A percentile compares a stretch with the other conserved stretches of the same genome.
phyloP scores from a whole-genome alignment of 2,797 vertebrate genomes.

The Oreortyx pictus region DNA sequence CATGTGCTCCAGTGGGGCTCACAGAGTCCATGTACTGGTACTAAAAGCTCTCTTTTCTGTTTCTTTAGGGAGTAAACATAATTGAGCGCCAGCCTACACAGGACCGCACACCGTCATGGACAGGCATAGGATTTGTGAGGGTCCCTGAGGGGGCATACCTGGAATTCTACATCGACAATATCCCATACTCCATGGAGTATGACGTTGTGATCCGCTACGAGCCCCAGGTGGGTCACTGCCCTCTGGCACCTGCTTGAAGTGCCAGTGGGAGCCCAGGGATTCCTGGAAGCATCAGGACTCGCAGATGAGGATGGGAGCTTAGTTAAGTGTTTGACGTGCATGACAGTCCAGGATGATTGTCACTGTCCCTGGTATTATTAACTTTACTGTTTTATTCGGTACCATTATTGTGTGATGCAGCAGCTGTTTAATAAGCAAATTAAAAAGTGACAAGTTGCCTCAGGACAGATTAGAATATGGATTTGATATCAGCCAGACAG shows the following conservation, averaged over 20 bases:
- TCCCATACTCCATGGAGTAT: constrained; percentile 97
- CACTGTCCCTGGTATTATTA: background rate
- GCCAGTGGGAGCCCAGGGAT: background rate
- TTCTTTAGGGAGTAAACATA: constrained; percentile 85
- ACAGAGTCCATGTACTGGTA: background rate
- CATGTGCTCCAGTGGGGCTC: accelerated
- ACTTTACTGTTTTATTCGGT: background rate
- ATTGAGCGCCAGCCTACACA: constrained; percentile 87
- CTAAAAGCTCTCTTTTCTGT: background rate
- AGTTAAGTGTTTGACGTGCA: background rate
- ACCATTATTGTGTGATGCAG: background rate
- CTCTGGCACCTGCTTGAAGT: background rate
- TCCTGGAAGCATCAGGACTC: background rate
- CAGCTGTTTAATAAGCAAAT: background rate
- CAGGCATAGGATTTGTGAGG: constrained; percentile 91
- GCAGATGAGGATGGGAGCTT: background rate
- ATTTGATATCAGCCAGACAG: background rate
- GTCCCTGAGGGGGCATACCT: constrained; percentile 93
- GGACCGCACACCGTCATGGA: constrained; percentile 93
- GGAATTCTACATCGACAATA: constrained; percentile 92
- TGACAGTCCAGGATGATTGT: background rate
- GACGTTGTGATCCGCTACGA: constrained; percentile 95
- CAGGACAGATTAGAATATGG: background rate
- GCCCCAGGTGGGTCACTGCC: constrained; percentile 87
- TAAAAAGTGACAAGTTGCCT: background rate